Percentiles rank a stretch among this genome's conserved stretches.
These are phyloP conservation scores for Pseudopodoces humilis DNA, from an alignment of 2,113 vertebrate genomes.

Conservation along the genomic window DNA sequence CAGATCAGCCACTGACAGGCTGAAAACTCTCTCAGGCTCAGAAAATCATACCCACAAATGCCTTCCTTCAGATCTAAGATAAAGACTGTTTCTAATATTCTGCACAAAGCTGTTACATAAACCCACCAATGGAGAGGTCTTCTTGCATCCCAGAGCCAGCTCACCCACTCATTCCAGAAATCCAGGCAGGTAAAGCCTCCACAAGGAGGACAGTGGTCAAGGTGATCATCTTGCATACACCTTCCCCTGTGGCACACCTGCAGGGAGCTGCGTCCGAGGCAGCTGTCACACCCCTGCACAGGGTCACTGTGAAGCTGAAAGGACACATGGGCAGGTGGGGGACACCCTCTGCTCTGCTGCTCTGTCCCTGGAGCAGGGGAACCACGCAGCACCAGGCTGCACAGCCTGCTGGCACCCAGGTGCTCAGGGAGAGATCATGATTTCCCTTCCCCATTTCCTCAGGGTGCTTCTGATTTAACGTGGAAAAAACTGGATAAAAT, in stretches of 20 bases:
- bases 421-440: neutral
- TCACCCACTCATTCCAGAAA: neutral
- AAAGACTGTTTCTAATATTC: neutral
- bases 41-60: no score
- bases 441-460: neutral
- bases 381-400: neutral
- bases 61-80: neutral
- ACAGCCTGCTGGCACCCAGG: neutral
- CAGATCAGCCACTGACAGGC: no score
- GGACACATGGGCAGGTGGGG: neutral
- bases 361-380: neutral
- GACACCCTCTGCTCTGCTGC: neutral
- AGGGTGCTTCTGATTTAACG: neutral
- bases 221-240: neutral
- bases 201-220: fast-evolving
- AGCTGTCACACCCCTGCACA: neutral
- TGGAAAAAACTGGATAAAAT: neutral
- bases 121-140: neutral
- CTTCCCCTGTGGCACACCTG: neutral
- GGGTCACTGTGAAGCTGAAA: neutral
- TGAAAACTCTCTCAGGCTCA: no score
- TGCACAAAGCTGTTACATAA: neutral
- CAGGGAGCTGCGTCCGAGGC: neutral
- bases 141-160: neutral
- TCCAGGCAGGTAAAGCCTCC: neutral